Evolutionary conservation across 2,797 vertebrate species (phyloP), one percentile per base, ranked within the genome.

Genomic region (Onychomys arenicola): DNA sequence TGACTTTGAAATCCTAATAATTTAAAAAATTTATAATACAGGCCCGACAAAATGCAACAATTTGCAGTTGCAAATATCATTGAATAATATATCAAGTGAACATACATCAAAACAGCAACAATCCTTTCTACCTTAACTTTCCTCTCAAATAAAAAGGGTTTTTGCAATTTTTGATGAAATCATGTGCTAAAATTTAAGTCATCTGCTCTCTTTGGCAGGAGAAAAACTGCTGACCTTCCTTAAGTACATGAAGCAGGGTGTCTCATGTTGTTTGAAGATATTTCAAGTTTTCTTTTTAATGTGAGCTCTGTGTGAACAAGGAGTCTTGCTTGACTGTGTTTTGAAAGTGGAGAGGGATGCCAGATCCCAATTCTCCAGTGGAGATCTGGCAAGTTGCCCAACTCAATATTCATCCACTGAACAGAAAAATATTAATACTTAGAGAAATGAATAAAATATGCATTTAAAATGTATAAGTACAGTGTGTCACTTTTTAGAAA

Each of bases 61-160:
- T 89, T 87, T 92, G 43, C 57, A 43, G 61, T 93, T 93, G 29
- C 81, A 93, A 89, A 93, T 90, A 57, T 88, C 57, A 90, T 27
- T 91, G 80, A 91, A 67, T 10, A 91, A 67, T 10, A 11, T 77
- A 75, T 65, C 95, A 46, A 91, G 49, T 95, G 95, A 95, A 96
- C 2, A 61, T 43, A 94, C 69, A 77, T 52, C 19, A 69, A 96
- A 92, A 75, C 9, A 81, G 16, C 34, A 95, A 88, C 67, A 95
- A n/a, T 29, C n/a, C 40, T 94, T 97, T 90, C 23, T 93, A 91
- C 85, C 87, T 95, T 94, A 82, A 91, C 55, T 93, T 96, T 96
- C 59, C 55, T 75, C 75, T 85, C 46, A 96, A 96, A 92, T 95
- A 19, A 86, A 85, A 89, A 94, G 90, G 6, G 76, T 75, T 92